Evolutionary conservation across 2,113 vertebrate species (phyloP), one percentile per base, ranked within the genome.

Genomic region (Crocuta crocuta): DNA sequence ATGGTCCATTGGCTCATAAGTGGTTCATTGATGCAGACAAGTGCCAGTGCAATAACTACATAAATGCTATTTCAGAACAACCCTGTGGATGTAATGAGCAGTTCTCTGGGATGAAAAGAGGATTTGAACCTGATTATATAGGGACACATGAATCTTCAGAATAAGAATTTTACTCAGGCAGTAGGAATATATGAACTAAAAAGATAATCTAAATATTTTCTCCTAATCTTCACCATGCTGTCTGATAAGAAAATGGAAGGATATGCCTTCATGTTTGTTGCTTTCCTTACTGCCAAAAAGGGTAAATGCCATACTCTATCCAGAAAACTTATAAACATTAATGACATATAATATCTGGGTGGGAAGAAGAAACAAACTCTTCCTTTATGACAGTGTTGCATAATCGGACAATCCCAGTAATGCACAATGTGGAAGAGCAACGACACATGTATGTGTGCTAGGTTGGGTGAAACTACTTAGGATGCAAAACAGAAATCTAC

Each of bases 131-230:
- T 95, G 33, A 76, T 93, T 63, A 45, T 31, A 15, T 58, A 48
- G 39, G 5, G 16, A 86, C 79, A 86, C 79, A 3, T 13, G 50
- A 93, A 53, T 91, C 90, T 93, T 95, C 9, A 86, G 45, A 5
- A 17, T 43, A 79, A 86, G 7, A 48, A 80, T 58, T 87, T 95
- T 93, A 21, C 45, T 94, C 48, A 90, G 24, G 24, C 17, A 31
- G 7, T 17, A 78, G 23, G 28, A 84, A 4, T 82, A 21, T n/a
- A 55, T 13, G 9, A 55, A 83, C 1, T 39, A 17, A 81, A 78
- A 84, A 91, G 33, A 74, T 48, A 58, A 91, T 65, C 55, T n/a
- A 94, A 61, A 35, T 53, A 28, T 58, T 84, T 92, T 94, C 61
- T 73, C n/a, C 78, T 58, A 24, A 26, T 58, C 26, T 93, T 89